Evolutionary conservation across 2,888 invertebrate genomes (phyloP).

Genomic region (Diarsia dahlii): DNA sequence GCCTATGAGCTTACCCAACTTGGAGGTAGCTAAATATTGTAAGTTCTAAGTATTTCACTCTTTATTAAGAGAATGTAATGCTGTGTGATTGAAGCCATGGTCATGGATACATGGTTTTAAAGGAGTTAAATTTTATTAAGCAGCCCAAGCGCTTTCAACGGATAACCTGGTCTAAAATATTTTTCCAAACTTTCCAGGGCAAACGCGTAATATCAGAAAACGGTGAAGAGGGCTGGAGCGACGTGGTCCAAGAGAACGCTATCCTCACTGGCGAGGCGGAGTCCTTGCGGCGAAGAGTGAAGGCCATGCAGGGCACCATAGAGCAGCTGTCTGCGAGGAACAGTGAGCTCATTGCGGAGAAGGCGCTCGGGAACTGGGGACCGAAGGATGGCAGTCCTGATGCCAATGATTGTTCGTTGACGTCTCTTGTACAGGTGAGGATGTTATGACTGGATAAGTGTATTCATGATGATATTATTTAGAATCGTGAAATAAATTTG

Average conservation of each 20-base stretch:
- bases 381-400: conserved; percentile 84
- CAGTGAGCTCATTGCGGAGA: conserved; percentile 95
- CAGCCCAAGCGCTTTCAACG: neutral
- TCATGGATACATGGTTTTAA: too few relatives aligned
- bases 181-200: conserved; percentile 90
- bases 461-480: too few relatives aligned
- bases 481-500: too few relatives aligned
- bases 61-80: neutral
- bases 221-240: conserved; percentile 96
- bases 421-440: conserved; percentile 89
- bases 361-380: conserved; percentile 92
- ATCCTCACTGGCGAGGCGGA: conserved; percentile 97
- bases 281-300: conserved; percentile 96
- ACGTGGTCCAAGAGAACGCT: conserved; percentile 98
- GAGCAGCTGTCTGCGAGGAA: conserved; percentile 96
- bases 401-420: conserved; percentile 84
- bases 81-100: neutral
- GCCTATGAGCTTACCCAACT: too few relatives aligned
- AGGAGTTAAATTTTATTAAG: too few relatives aligned
- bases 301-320: conserved; percentile 98
- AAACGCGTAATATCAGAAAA: conserved; percentile 96
- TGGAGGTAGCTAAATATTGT: neutral
- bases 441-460: neutral
- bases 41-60: neutral
- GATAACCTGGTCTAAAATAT: neutral